Evolutionary conservation across 2,113 vertebrate genomes (phyloP).

Genomic region (Diphyllodes magnificus): DNA sequence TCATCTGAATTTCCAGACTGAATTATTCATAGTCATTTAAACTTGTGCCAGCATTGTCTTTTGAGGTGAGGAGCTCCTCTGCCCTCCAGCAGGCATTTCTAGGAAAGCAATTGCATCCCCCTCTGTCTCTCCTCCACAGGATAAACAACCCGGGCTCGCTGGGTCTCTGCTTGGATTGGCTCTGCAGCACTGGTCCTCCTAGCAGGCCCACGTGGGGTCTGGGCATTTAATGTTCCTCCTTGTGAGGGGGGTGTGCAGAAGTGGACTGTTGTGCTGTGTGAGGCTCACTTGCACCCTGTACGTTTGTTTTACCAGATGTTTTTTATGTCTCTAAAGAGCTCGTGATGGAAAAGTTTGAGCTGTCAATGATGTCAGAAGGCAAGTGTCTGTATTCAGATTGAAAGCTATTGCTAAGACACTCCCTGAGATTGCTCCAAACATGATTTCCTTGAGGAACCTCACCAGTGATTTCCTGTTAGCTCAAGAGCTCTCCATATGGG

Average conservation of each 20-base stretch:
- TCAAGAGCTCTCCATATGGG: background rate
- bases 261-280: background rate
- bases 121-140: background rate
- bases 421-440: fast-evolving
- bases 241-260: background rate
- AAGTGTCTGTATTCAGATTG: background rate
- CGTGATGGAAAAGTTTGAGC: background rate
- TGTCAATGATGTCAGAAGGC: background rate
- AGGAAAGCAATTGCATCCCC: background rate
- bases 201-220: fast-evolving
- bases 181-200: background rate
- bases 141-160: background rate
- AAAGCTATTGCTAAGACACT: background rate
- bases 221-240: background rate
- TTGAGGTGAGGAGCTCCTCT: background rate
- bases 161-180: background rate
- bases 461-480: background rate
- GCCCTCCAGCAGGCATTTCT: background rate
- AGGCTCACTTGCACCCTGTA: background rate
- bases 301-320: background rate
- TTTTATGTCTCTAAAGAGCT: background rate
- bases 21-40: background rate
- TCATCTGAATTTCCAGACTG: background rate
- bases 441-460: background rate
- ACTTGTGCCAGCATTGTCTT: conserved; percentile 19